Percentiles rank a stretch among this genome's conserved stretches.
Evolutionary conservation across 2,113 vertebrate genomes (phyloP).

Genomic region (Isurus oxyrinchus): DNA sequence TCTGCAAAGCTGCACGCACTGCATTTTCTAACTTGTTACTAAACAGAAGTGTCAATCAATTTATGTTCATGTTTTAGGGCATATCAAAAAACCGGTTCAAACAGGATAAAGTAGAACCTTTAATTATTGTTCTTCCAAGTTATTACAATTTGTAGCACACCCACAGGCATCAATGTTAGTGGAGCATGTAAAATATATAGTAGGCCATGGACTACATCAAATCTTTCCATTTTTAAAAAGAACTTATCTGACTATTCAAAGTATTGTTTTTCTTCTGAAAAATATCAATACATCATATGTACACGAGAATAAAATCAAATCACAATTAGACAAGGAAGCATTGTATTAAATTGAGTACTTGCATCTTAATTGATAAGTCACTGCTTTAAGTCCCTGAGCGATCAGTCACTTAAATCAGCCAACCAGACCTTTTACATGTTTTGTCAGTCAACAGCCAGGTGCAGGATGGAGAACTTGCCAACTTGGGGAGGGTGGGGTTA

Average conservation of each 20-base stretch:
- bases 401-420: not conserved
- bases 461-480: not conserved
- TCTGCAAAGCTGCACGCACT: not conserved
- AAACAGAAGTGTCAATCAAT: constrained; percentile 25
- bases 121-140: constrained; percentile 30
- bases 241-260: not conserved
- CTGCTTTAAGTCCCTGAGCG: not conserved
- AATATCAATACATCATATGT: not conserved
- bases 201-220: not conserved
- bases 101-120: constrained; percentile 1
- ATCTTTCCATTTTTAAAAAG: not conserved
- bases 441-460: not conserved
- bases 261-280: not conserved
- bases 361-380: not conserved
- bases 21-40: not conserved
- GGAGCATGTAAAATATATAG: not conserved
- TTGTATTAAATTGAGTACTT: not conserved
- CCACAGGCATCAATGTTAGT: not conserved
- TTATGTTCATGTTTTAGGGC: constrained; percentile 5
- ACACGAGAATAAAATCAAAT: not conserved
- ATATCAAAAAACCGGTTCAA: constrained; percentile 17
- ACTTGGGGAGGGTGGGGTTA: not conserved
- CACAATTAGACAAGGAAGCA: not conserved
- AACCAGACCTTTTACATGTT: not conserved
- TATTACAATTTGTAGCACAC: constrained; percentile 7